Conservation (phyloP, 2,113 vertebrate genomes). For the Dolichotis patagonum region DNA sequence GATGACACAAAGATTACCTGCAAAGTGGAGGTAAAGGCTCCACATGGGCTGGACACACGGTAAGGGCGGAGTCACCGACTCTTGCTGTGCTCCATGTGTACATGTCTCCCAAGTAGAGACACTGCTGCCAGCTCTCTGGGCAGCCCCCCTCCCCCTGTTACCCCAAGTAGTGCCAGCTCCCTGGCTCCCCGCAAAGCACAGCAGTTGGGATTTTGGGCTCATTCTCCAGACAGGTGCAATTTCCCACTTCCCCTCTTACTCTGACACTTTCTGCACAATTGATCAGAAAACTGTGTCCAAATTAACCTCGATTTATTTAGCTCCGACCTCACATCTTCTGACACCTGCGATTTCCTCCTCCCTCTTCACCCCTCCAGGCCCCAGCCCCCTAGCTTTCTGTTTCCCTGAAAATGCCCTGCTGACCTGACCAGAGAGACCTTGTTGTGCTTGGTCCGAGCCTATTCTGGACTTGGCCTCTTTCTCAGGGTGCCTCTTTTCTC, state of each 20-base stretch:
- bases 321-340: not conserved
- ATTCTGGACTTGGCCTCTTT: not conserved
- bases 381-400: rapidly evolving
- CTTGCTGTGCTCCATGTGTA: not conserved
- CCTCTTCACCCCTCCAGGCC: not conserved
- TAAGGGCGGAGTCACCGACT: rapidly evolving
- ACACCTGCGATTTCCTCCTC: not conserved
- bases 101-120: rapidly evolving
- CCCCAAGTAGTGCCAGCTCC: not conserved
- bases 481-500: not conserved
- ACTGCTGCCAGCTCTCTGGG: not conserved
- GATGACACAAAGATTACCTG: not conserved
- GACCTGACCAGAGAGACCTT: not conserved
- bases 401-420: not conserved
- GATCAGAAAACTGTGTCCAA: constrained; percentile 39
- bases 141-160: rapidly evolving
- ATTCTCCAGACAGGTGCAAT: not conserved
- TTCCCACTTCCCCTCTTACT: constrained; percentile 44
- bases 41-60: not conserved
- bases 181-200: not conserved
- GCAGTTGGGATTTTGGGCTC: constrained; percentile 37
- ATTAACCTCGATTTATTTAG: constrained; percentile 34
- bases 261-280: not conserved
- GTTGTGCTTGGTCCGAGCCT: not conserved
- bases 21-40: not conserved